A percentile compares a stretch with the other conserved stretches of the same genome.
Conservation (phyloP, 2,797 vertebrate genomes). For the Karalla daura region DNA sequence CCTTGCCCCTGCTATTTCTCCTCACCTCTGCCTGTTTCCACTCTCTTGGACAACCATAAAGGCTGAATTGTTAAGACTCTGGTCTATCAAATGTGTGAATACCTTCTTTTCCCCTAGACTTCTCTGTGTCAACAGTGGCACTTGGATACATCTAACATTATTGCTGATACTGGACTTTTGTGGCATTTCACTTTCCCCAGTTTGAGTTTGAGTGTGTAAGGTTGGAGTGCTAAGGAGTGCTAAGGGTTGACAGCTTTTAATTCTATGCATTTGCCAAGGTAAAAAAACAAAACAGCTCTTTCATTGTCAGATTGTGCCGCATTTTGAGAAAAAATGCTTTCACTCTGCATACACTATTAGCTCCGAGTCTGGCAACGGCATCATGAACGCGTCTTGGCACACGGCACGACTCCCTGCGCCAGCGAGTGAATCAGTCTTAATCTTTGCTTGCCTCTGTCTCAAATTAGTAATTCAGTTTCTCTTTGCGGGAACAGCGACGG, state of each 20-base stretch:
- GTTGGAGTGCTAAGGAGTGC: not conserved
- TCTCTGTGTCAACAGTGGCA: not conserved
- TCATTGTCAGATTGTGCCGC: not conserved
- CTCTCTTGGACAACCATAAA: not conserved
- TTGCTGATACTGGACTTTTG: conserved; percentile 11
- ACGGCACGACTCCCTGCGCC: conserved; percentile 10
- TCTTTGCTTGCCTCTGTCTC: conserved; percentile 58
- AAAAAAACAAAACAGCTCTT: not conserved
- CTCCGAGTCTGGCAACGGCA: conserved; percentile 40
- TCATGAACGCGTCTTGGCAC: conserved; percentile 27
- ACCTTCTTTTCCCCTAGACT: not conserved
- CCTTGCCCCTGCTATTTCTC: conserved; percentile 2
- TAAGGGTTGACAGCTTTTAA: not conserved
- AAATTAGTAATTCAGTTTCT: conserved; percentile 66
- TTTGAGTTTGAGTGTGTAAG: not conserved
- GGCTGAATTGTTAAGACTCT: not conserved
- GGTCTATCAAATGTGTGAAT: not conserved
- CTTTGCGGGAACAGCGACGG: conserved; percentile 25
- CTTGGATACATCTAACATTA: conserved; percentile 4
- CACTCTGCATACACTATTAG: conserved; percentile 8
- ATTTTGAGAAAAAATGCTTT: conserved; percentile 4
- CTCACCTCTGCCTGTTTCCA: conserved; percentile 11
- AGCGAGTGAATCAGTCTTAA: conserved; percentile 55
- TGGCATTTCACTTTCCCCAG: conserved; percentile 1
- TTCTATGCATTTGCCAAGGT: not conserved